A percentile compares a stretch with the other conserved stretches of the same genome.
Conservation (phyloP, 2,888 invertebrate genomes). For the Zygogramma bicolorata region DNA sequence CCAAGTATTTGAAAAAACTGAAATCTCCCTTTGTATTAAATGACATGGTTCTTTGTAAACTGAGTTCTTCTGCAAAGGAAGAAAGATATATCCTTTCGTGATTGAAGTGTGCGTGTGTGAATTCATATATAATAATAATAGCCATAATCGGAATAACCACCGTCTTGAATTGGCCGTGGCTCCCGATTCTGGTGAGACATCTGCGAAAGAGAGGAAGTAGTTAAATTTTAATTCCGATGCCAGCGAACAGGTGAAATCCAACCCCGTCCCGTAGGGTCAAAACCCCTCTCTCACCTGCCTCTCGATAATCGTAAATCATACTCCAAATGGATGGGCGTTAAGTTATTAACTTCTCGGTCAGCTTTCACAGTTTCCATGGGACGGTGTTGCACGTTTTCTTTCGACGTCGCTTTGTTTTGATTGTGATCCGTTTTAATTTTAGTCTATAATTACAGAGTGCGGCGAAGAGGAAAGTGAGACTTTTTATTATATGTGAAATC, state of each 20-base stretch:
- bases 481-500: slow-evolving; percentile 62
- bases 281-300: slow-evolving; percentile 58
- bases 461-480: slow-evolving; percentile 60
- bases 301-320: slow-evolving; percentile 62
- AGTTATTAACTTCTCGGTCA: slow-evolving; percentile 60
- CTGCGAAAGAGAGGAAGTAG: slow-evolving; percentile 62
- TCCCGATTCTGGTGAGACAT: slow-evolving; percentile 49
- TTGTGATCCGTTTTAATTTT: slow-evolving; percentile 61
- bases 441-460: slow-evolving; percentile 62
- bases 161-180: neutral
- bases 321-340: slow-evolving; percentile 65
- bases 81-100: too few species aligned
- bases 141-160: slow-evolving; percentile 21
- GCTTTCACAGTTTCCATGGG: slow-evolving; percentile 46
- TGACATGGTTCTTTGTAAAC: too few species aligned
- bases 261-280: slow-evolving; percentile 54
- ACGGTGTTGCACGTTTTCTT: slow-evolving; percentile 47
- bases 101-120: slow-evolving; percentile 14
- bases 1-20: too few species aligned
- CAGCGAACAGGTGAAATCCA: slow-evolving; percentile 59
- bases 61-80: too few species aligned
- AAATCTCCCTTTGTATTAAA: too few species aligned
- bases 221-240: slow-evolving; percentile 60
- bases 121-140: neutral
- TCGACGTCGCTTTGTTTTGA: slow-evolving; percentile 52